Evolutionary conservation across 1,140 invertebrate genomes (phyloP).

Genomic region (Ylistrum balloti): DNA sequence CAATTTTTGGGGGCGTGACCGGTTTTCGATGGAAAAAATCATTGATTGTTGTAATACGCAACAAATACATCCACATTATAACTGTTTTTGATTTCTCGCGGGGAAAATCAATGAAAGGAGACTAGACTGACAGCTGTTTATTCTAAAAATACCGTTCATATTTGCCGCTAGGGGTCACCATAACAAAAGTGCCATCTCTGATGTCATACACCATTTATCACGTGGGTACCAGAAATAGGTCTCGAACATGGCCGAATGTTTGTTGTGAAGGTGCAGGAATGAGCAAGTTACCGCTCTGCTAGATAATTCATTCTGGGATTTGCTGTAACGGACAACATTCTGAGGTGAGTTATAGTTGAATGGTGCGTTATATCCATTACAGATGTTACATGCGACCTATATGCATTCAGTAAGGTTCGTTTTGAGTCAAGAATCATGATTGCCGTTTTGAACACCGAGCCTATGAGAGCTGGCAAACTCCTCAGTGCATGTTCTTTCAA

Average conservation of each 20-base stretch:
- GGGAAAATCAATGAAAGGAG: constrained; percentile 16
- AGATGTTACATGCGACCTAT: constrained; percentile 5
- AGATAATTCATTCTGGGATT: not conserved
- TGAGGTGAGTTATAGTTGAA: not conserved
- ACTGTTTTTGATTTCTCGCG: not conserved
- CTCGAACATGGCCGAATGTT: constrained; percentile 10
- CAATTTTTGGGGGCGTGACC: not conserved
- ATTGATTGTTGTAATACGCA: not conserved
- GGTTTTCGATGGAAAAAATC: not conserved
- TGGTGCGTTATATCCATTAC: not conserved
- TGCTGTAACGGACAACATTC: not conserved
- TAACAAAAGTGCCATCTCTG: constrained; percentile 38
- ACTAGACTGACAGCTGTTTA: constrained; percentile 32
- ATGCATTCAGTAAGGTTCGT: constrained; percentile 3
- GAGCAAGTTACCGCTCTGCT: constrained; percentile 7
- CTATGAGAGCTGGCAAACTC: not conserved
- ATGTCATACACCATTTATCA: constrained; percentile 39
- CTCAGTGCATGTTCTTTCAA: not conserved
- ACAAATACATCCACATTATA: constrained; percentile 6
- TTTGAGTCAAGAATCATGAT: not conserved
- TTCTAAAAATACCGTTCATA: constrained; percentile 19
- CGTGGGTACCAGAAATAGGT: constrained; percentile 32
- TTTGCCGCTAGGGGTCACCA: constrained; percentile 36
- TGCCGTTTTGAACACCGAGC: not conserved
- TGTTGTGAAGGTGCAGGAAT: constrained; percentile 1